These are phyloP conservation scores for Excalfactoria chinensis DNA, from an alignment of 2,113 vertebrate genomes.

Conservation along the genomic window DNA sequence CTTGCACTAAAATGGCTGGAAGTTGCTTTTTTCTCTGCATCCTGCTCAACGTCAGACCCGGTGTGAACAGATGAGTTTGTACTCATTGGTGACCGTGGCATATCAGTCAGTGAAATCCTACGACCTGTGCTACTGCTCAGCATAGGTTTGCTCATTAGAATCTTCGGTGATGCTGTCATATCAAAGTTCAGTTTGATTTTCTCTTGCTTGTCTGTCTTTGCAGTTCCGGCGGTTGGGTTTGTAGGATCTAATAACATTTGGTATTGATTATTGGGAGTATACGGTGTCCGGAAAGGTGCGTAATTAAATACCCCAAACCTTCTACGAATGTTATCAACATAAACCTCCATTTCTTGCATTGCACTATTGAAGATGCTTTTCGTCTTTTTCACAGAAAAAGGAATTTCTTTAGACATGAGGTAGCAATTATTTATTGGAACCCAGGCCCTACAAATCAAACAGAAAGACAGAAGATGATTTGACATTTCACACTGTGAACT, in stretches of 20 bases:
- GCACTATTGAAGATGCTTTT: constrained; percentile 99
- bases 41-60: constrained; percentile 95
- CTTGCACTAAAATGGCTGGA: constrained; percentile 94
- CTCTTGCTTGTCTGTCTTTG: constrained; percentile 92
- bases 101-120: constrained; percentile 92
- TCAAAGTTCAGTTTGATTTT: constrained; percentile 97
- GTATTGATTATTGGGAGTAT: constrained; percentile 95
- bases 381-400: constrained; percentile 99
- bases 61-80: constrained; percentile 98
- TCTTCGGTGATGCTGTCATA: constrained; percentile 95
- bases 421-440: constrained; percentile 99
- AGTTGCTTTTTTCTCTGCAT: constrained; percentile 89
- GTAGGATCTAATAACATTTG: constrained; percentile 94
- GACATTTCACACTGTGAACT: neutral
- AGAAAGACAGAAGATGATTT: constrained; percentile 7
- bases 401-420: constrained; percentile 99
- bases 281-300: constrained; percentile 95
- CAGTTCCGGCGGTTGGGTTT: constrained; percentile 90
- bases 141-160: constrained; percentile 90
- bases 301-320: constrained; percentile 98
- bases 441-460: constrained; percentile 87
- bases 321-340: constrained; percentile 96
- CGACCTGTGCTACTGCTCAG: constrained; percentile 85
- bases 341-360: constrained; percentile 99
- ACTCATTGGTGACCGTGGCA: constrained; percentile 96